These are phyloP conservation scores for Montipora foliosa DNA, from an alignment of 64 coral and sea anemone species.

Conservation along the genomic window DNA sequence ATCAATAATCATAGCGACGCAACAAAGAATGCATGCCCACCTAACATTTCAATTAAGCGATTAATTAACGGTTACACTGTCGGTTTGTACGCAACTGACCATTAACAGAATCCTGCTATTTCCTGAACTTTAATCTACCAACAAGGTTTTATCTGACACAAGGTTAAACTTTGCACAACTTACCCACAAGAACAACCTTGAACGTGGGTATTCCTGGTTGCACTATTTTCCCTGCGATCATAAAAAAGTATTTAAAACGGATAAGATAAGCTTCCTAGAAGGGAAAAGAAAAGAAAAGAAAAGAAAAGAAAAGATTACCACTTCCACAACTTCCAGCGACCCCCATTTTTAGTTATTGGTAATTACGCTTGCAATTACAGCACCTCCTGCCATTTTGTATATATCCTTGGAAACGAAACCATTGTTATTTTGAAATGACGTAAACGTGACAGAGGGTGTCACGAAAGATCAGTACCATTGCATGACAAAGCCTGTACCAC, in stretches of 20 bases:
- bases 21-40: too few relatives aligned
- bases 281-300: background rate
- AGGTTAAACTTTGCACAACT: conserved; percentile 46
- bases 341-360: conserved; percentile 19
- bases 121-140: too few relatives aligned
- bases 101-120: too few relatives aligned
- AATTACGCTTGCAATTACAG: background rate
- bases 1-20: too few relatives aligned
- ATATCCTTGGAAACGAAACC: background rate
- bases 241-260: background rate
- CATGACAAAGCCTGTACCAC: too few relatives aligned
- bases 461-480: too few relatives aligned
- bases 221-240: conserved; percentile 60
- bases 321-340: conserved; percentile 41
- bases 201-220: conserved; percentile 83
- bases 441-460: too few relatives aligned
- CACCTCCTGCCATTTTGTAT: background rate
- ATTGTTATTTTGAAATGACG: background rate
- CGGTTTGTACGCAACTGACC: too few relatives aligned
- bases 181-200: conserved; percentile 92
- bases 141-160: background rate
- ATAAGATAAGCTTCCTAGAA: too few relatives aligned
- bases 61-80: too few relatives aligned
- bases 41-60: too few relatives aligned
- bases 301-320: background rate